A percentile compares a stretch with the other conserved stretches of the same genome.
Evolutionary conservation across 2,888 invertebrate species (phyloP).

Genomic region (Falcaria lacertinaria): DNA sequence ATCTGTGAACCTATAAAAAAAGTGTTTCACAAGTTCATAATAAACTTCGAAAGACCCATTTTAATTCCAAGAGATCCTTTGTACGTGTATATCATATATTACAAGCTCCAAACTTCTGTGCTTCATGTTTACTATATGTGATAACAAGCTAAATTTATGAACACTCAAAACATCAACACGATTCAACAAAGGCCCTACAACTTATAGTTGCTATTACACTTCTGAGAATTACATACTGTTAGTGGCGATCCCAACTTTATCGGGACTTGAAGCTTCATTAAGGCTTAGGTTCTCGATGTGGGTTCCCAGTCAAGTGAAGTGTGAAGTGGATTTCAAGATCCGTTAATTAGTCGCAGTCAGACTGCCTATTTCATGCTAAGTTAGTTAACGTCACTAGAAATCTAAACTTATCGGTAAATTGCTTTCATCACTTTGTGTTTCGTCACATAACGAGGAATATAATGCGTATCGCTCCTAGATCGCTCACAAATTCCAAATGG

Average conservation of each 20-base stretch:
- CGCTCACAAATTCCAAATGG: too few relatives aligned
- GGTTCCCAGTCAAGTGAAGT: neutral
- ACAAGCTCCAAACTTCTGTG: constrained; percentile 8
- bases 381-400: too few relatives aligned
- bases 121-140: constrained; percentile 15
- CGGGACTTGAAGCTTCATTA: neutral
- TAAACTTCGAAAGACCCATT: too few relatives aligned
- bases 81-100: neutral
- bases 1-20: too few relatives aligned
- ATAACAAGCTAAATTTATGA: constrained; percentile 9
- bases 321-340: neutral
- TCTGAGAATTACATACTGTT: constrained; percentile 11
- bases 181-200: neutral
- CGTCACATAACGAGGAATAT: too few relatives aligned
- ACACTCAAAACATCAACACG: constrained; percentile 3
- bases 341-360: neutral
- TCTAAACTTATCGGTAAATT: too few relatives aligned
- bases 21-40: too few relatives aligned
- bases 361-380: neutral
- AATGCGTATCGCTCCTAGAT: too few relatives aligned
- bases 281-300: neutral
- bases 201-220: neutral
- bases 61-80: neutral
- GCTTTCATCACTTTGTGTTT: too few relatives aligned
- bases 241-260: constrained; percentile 9